These are phyloP conservation scores for Hipposideros armiger DNA, from an alignment of 2,113 vertebrate species.

Conservation along the genomic window DNA sequence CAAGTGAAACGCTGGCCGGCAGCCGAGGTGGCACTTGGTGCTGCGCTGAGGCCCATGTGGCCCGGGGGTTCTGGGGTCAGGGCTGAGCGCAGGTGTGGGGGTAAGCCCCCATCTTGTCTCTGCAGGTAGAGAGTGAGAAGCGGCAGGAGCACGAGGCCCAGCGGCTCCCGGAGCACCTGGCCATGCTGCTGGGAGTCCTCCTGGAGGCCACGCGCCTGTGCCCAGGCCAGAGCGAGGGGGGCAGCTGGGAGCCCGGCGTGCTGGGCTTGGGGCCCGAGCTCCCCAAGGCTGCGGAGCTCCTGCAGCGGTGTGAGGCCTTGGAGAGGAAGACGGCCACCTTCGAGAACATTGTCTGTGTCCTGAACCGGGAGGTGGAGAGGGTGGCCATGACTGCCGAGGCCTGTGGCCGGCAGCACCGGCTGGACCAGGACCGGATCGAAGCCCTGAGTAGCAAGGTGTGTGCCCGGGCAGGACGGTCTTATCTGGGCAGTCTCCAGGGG, in stretches of 20 bases:
- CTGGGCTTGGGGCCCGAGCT: slow-evolving; percentile 64
- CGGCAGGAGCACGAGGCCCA: slow-evolving; percentile 91
- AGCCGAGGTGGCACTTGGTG: neutral
- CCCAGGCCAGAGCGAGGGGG: slow-evolving; percentile 53
- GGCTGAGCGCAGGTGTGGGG: neutral
- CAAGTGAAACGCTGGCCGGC: rapidly evolving
- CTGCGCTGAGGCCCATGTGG: too few relatives aligned
- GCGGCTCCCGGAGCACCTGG: slow-evolving; percentile 91
- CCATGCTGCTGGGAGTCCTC: slow-evolving; percentile 89
- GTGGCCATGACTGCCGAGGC: slow-evolving; percentile 91
- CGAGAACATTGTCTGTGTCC: slow-evolving; percentile 95
- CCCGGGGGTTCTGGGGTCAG: rapidly evolving
- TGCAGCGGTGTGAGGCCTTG: slow-evolving; percentile 90
- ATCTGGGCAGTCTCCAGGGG: too few relatives aligned
- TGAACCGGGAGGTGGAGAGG: slow-evolving; percentile 95
- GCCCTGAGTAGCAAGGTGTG: slow-evolving; percentile 92
- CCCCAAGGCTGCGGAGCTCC: slow-evolving; percentile 86
- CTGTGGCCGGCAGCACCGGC: slow-evolving; percentile 91
- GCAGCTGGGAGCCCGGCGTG: neutral
- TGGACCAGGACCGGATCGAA: slow-evolving; percentile 95
- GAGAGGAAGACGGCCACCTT: slow-evolving; percentile 93
- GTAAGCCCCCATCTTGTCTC: neutral
- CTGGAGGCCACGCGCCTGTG: slow-evolving; percentile 81
- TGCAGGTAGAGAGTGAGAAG: slow-evolving; percentile 91
- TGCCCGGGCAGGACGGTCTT: neutral